These are phyloP conservation scores for Polydrusus tereticollis DNA, from an alignment of 2,888 invertebrate genomes.

Conservation along the genomic window DNA sequence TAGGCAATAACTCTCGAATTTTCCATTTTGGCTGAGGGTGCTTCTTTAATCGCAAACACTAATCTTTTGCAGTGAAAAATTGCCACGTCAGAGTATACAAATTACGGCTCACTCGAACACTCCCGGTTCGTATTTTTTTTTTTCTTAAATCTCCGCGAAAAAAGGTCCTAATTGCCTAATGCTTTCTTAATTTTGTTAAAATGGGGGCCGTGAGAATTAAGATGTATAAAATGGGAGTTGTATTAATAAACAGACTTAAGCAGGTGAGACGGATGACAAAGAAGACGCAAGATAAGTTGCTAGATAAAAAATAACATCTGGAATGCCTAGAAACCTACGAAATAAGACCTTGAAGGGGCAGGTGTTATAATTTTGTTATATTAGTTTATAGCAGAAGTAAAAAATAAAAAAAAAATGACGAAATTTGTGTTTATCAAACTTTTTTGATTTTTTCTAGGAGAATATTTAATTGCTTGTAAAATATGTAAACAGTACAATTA, in stretches of 20 bases:
- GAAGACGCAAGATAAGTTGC: too few species aligned
- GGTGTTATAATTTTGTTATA: too few species aligned
- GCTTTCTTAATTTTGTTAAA: conserved; percentile 42
- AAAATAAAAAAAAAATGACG: too few species aligned
- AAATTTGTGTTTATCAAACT: too few species aligned
- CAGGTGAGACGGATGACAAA: too few species aligned
- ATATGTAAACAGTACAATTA: too few species aligned
- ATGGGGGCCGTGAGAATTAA: not conserved
- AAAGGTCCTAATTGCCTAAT: conserved; percentile 44
- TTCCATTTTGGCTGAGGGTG: conserved; percentile 55
- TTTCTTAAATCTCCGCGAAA: conserved; percentile 43
- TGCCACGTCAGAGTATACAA: conserved; percentile 61
- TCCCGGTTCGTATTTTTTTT: conserved; percentile 33
- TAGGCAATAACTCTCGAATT: conserved; percentile 58
- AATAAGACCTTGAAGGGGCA: too few species aligned
- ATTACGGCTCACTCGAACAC: conserved; percentile 59
- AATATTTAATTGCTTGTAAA: too few species aligned
- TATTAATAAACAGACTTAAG: not conserved
- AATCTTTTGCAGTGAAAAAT: conserved; percentile 61
- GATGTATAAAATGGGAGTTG: not conserved
- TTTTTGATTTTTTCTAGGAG: too few species aligned
- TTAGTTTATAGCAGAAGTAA: too few species aligned
- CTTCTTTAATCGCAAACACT: conserved; percentile 59
- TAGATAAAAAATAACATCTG: too few species aligned
- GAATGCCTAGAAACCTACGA: too few species aligned